Evolutionary conservation across 1,140 invertebrate species (phyloP).

Genomic region (Proctacanthus coquilletti): DNA sequence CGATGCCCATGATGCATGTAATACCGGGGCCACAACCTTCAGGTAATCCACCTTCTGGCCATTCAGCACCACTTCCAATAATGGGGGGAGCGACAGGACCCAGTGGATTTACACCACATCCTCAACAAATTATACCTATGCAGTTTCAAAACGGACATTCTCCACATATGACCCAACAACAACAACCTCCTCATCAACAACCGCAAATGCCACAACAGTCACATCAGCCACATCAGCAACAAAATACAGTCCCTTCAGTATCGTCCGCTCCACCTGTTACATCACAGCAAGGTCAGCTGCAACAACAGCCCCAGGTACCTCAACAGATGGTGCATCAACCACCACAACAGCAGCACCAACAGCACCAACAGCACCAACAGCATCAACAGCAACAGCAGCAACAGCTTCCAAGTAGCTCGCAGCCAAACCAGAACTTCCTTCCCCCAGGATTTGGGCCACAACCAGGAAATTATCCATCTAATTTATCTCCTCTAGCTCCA

Average conservation of each 20-base stretch:
- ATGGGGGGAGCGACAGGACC: neutral
- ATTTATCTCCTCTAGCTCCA: neutral
- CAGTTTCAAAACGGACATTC: slow-evolving; percentile 9
- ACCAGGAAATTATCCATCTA: too few relatives aligned
- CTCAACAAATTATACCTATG: slow-evolving; percentile 5
- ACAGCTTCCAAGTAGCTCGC: slow-evolving; percentile 4
- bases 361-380: slow-evolving; percentile 7
- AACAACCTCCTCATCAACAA: slow-evolving; percentile 13
- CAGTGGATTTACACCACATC: neutral
- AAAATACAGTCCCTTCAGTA: neutral
- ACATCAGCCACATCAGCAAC: slow-evolving; percentile 18
- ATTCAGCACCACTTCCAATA: neutral
- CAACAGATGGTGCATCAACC: slow-evolving; percentile 10
- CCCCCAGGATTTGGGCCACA: neutral
- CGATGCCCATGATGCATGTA: neutral
- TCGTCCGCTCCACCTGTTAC: neutral
- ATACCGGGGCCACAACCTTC: neutral
- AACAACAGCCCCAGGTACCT: slow-evolving; percentile 6
- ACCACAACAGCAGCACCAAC: slow-evolving; percentile 5
- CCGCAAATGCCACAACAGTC: slow-evolving; percentile 16
- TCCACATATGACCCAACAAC: slow-evolving; percentile 5
- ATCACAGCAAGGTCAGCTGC: neutral
- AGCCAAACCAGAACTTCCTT: slow-evolving; percentile 5
- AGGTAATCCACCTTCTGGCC: too few relatives aligned
- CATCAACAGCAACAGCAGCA: slow-evolving; percentile 15